Evolutionary conservation across 1,140 invertebrate genomes (phyloP).

Genomic region (Drosophila ficusphila): DNA sequence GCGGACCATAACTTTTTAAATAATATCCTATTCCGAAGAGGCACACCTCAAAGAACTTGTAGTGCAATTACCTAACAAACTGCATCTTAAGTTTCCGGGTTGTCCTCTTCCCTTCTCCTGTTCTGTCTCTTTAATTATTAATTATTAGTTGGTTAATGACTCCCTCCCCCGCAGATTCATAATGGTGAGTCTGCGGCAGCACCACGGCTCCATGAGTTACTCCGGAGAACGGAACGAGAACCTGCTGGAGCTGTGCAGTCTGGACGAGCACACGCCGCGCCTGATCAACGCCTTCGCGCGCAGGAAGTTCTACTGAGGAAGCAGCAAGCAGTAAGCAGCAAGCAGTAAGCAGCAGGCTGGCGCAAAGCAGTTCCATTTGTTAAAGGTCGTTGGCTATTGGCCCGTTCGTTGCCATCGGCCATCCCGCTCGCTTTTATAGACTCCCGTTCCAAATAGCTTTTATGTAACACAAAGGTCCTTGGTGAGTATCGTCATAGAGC

Average conservation of each 20-base stretch:
- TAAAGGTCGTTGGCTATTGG: constrained; percentile 27
- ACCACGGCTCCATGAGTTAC: constrained; percentile 65
- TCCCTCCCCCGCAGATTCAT: constrained; percentile 47
- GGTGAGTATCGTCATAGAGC: background rate
- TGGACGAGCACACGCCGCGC: constrained; percentile 59
- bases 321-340: no score
- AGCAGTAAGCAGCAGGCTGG: constrained; percentile 17
- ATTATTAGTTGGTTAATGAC: background rate
- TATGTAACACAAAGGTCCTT: constrained; percentile 22
- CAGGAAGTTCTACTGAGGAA: constrained; percentile 42
- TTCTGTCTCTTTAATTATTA: no score
- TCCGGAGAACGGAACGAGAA: constrained; percentile 53
- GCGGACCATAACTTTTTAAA: no score
- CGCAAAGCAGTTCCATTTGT: constrained; percentile 14
- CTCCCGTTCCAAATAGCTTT: constrained; percentile 20
- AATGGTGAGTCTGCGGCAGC: constrained; percentile 59
- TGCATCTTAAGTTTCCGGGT: no score
- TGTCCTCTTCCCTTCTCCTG: no score
- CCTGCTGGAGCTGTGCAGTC: constrained; percentile 74
- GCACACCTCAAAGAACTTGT: no score
- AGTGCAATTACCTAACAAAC: no score
- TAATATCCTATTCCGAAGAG: no score
- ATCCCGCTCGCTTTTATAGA: constrained; percentile 42
- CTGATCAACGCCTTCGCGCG: constrained; percentile 71
- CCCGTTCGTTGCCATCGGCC: constrained; percentile 43